Base-by-base conservation (phyloP, 1,140 invertebrate species). In the Helicoverpa armigera region DNA sequence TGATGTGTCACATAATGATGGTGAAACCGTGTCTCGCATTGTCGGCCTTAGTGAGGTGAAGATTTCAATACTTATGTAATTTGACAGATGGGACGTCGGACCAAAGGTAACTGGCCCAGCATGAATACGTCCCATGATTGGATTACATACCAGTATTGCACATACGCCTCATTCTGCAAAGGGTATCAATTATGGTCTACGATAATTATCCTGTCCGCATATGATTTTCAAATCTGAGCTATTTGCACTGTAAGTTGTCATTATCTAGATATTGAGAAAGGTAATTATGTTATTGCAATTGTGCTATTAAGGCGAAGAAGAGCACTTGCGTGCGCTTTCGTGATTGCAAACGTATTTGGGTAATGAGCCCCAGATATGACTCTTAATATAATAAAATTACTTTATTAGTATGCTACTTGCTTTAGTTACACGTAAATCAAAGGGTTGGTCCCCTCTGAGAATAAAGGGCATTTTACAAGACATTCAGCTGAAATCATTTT, bases 101-200 rank as follows among this genome's bases (percentile, higher is more conserved):
- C 76, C 78, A 82, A 78, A 85, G 81, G 81, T 85, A 85, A 85
- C 69, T 73, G 77, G 81, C 78, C 74, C 79, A 67, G 12, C 29
- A 18, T 79, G 56, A 74, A 79, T 70, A 53, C 51, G 72, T 58
- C 65, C 48, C 54, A 63, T 70, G 73, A 83, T 70, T 67, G 54
- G 65, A 58, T 70, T 79, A 29, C 48, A 53, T 14, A n/a, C 18
- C 12, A 43, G 29, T 65, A 77, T 77, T 77, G 50, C 75, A 77
- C 23, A 75, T 56, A 65, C 60, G 48, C 16, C 35, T 53, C 29
- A 10, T 9, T 18, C 65, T 16, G 18, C 53, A 77, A 77, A 77
- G 74, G 74, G 74, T 77, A 77, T 51, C 48, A 61, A 75, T 75
- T 60, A 74, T 75, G 29, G 29, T 67, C 9, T 35, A 67, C 14